These are phyloP conservation scores for Polyommatus iphigenia DNA, from an alignment of 2,888 invertebrate genomes.

Conservation along the genomic window DNA sequence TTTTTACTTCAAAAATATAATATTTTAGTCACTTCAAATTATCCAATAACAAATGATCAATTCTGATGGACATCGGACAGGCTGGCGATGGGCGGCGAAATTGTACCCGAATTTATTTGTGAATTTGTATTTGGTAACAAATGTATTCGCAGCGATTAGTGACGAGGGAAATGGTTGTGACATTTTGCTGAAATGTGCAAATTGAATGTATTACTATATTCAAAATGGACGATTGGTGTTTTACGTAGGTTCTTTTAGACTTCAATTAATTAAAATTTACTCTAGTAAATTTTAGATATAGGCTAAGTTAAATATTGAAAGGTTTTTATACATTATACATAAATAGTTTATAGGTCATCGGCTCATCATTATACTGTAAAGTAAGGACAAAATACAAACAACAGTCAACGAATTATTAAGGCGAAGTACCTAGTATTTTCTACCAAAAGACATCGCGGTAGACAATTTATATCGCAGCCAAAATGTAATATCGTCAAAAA, in stretches of 20 bases:
- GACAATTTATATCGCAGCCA: not conserved
- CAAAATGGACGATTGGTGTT: not conserved
- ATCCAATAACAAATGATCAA: not conserved
- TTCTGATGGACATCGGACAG: conserved; percentile 1
- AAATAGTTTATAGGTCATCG: too few species aligned
- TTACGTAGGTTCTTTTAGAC: not conserved
- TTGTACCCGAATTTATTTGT: not conserved
- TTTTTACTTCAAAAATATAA: too few species aligned
- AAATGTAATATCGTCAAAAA: conserved; percentile 33
- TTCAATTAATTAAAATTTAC: not conserved
- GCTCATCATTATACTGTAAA: too few species aligned
- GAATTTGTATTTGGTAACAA: conserved; percentile 2
- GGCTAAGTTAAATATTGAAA: too few species aligned
- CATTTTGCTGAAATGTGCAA: conserved; percentile 21
- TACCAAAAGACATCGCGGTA: not conserved
- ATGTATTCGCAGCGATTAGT: conserved; percentile 19
- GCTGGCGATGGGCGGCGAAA: not conserved
- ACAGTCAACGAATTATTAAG: not conserved
- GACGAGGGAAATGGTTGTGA: conserved; percentile 22
- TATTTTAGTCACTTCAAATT: not conserved
- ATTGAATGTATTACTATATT: conserved; percentile 15
- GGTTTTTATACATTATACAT: too few species aligned
- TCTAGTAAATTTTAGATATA: not conserved
- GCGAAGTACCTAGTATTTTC: not conserved
- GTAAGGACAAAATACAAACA: too few species aligned